Base-by-base conservation (phyloP, 2,797 vertebrate species). In the Liparis tanakae region DNA sequence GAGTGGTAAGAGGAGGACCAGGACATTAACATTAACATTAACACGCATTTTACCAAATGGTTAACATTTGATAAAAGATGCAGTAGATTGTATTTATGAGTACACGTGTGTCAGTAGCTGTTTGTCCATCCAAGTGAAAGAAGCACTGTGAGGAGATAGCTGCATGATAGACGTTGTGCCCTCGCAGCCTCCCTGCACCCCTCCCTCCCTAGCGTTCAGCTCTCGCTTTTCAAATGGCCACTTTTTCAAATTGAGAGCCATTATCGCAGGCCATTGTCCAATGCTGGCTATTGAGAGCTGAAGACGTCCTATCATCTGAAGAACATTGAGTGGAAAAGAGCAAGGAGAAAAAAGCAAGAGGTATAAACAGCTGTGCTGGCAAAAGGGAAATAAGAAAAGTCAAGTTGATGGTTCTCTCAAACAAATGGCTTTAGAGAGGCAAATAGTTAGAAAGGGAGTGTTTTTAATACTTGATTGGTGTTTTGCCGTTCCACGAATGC, bases 181-280 rank as follows among this genome's bases (percentile, higher is more conserved):
- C 44, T 72, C 54, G 46, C 36, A 64, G 81, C 72, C 65, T 71
- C 12, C 67, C 14, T 10, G 25, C n/a, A 12, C 17, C 39, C 18
- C 41, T 71, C 25, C 30, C 55, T 79, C 53, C 36, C 39, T 18
- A 25, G 43, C 30, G 60, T 59, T 67, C 18, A 17, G 60, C 44
- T 43, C 56, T 67, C 30, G 43, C 71, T 70, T 78, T 73, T 79
- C 61, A 85, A 84, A 89, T 70, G 54, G 55, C 70, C 71, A 73
- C 69, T 78, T 81, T 80, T 80, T 66, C 18, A 70, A 88, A 87
- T 73, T 77, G 66, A 72, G 74, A 66, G 75, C 72, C 68, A 73
- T 82, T 61, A 79, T 37, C 37, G 69, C 37, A 43, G 74, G 60
- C 72, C 39, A 61, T 61, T 43, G 58, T 39, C 58, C 71, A 60